Evolutionary conservation across 2,113 vertebrate genomes (phyloP).

Genomic region (Nyctibius bracteatus): DNA sequence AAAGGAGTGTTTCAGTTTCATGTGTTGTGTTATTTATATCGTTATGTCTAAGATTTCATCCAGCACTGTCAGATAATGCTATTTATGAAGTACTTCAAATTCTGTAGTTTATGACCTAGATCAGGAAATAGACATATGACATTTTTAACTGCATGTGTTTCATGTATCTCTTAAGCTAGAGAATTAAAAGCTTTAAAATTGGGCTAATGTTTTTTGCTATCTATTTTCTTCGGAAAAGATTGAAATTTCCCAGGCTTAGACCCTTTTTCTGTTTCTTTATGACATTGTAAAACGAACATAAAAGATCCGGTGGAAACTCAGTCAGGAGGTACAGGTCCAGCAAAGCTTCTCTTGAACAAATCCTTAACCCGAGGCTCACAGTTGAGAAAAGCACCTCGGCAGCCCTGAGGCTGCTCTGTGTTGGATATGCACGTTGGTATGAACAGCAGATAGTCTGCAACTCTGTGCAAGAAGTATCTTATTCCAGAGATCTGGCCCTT

Average conservation of each 20-base stretch:
- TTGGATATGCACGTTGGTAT: fast-evolving
- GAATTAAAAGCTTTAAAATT: slow-evolving; percentile 29
- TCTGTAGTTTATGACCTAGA: slow-evolving; percentile 11
- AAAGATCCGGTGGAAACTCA: background rate
- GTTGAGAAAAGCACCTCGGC: background rate
- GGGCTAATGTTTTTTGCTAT: background rate
- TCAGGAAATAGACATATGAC: background rate
- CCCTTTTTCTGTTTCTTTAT: background rate
- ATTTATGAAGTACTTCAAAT: slow-evolving; percentile 13
- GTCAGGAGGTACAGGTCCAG: background rate
- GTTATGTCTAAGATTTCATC: background rate
- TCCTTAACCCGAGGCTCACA: background rate
- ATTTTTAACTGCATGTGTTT: background rate
- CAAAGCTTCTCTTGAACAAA: background rate
- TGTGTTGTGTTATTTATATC: slow-evolving; percentile 4
- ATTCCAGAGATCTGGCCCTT: background rate
- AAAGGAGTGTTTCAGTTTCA: background rate
- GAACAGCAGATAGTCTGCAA: background rate
- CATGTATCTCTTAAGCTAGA: background rate
- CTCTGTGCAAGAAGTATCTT: background rate
- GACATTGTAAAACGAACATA: background rate
- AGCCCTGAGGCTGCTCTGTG: background rate
- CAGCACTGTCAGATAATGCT: background rate
- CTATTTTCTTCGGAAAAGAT: background rate
- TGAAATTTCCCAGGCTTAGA: background rate